phyloP scores from a whole-genome alignment of 2,113 vertebrate genomes.

The Sinosuthora webbiana region DNA sequence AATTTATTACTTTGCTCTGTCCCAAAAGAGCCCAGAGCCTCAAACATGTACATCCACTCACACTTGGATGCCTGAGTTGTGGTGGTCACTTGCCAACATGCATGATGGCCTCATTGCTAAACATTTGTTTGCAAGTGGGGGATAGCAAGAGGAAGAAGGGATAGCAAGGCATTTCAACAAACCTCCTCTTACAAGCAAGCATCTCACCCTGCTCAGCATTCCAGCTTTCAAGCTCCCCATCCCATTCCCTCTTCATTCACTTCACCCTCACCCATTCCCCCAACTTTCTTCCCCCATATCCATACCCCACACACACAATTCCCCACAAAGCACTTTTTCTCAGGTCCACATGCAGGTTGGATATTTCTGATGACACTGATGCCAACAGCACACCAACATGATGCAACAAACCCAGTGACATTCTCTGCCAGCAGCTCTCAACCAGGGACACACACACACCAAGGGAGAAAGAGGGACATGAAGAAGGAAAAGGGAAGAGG shows the following conservation, averaged over 20 bases:
- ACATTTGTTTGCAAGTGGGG: not conserved
- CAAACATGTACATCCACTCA: not conserved
- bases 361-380: not conserved
- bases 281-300: not conserved
- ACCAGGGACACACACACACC: not conserved
- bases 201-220: not conserved
- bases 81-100: not conserved
- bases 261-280: not conserved
- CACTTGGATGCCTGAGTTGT: not conserved
- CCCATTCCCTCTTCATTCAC: not conserved
- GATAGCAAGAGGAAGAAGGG: not conserved
- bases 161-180: slow-evolving; percentile 15
- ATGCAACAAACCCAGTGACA: not conserved
- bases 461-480: not conserved
- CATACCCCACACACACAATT: not conserved
- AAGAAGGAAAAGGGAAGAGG: not conserved
- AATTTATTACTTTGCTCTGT: not conserved
- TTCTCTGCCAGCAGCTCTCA: slow-evolving; percentile 22
- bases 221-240: slow-evolving; percentile 20
- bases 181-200: slow-evolving; percentile 30
- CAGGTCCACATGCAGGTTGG: not conserved
- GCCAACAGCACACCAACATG: slow-evolving; percentile 5
- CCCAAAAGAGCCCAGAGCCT: not conserved
- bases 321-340: not conserved
- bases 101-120: not conserved